Conservation (phyloP, 2,113 vertebrate species). For the Hippocampus abdominalis region DNA sequence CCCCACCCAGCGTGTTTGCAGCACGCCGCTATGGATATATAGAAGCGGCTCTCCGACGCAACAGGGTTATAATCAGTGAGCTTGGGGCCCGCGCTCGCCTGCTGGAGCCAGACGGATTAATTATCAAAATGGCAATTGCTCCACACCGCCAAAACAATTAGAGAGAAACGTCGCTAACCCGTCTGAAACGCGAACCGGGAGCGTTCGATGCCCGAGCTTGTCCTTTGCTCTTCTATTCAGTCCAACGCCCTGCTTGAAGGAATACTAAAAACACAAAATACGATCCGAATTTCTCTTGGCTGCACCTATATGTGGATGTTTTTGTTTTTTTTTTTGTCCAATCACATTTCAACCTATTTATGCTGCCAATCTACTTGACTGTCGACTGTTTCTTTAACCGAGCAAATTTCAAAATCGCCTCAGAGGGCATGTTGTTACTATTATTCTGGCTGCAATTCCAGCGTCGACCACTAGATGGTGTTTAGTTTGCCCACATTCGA, state of each 20-base stretch:
- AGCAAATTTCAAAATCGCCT: no score
- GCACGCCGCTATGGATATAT: background rate
- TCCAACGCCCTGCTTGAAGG: background rate
- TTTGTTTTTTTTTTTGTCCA: no score
- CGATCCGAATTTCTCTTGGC: no score
- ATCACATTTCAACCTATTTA: no score
- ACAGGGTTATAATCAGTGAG: conserved; percentile 27
- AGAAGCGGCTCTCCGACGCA: background rate
- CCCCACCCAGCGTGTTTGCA: background rate
- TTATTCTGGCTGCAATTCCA: no score
- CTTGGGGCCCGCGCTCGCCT: conserved; percentile 11
- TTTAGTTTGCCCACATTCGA: no score
- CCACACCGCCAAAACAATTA: conserved; percentile 46
- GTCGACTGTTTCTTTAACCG: no score
- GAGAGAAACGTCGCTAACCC: conserved; percentile 43
- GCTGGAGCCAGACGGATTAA: conserved; percentile 56
- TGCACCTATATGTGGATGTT: no score
- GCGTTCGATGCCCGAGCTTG: conserved; percentile 29
- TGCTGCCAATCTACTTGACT: no score
- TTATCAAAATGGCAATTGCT: conserved; percentile 60
- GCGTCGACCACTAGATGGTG: no score
- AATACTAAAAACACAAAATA: no score
- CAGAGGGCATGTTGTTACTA: no score
- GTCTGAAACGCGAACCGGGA: conserved; percentile 34
- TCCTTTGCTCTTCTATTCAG: background rate